These are phyloP conservation scores for Crotalus helleri DNA, from an alignment of 2,113 vertebrate species.

Conservation along the genomic window DNA sequence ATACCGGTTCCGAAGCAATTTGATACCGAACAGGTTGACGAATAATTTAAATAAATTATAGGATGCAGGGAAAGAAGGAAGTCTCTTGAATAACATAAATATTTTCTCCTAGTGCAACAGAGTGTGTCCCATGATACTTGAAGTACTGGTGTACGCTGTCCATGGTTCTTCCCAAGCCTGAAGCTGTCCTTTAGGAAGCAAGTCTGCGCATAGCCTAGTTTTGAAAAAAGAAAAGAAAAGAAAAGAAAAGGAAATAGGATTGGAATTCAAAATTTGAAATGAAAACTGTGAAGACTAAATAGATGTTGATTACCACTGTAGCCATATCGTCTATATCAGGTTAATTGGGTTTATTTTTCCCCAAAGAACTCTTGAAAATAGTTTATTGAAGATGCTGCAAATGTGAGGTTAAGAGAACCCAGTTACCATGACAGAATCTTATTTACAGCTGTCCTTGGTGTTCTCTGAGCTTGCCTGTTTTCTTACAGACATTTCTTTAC, in stretches of 20 bases:
- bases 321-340: neutral
- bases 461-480: neutral
- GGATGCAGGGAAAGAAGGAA: neutral
- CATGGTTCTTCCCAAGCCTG: neutral
- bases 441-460: neutral
- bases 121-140: neutral
- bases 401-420: neutral
- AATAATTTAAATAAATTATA: constrained; percentile 12
- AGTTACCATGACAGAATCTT: neutral
- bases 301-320: neutral
- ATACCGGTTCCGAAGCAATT: neutral
- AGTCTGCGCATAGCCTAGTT: constrained; percentile 28
- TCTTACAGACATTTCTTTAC: neutral
- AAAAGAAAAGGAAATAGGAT: neutral
- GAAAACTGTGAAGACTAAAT: neutral
- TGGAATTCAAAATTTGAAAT: neutral
- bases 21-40: neutral
- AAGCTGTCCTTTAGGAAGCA: constrained; percentile 8
- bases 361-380: neutral
- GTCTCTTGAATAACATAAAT: neutral
- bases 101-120: neutral
- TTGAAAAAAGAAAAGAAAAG: neutral
- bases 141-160: neutral
- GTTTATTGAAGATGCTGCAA: neutral
- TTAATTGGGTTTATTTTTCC: neutral